Evolutionary conservation across 2,797 vertebrate species (phyloP).

Genomic region (Megaceryle alcyon): DNA sequence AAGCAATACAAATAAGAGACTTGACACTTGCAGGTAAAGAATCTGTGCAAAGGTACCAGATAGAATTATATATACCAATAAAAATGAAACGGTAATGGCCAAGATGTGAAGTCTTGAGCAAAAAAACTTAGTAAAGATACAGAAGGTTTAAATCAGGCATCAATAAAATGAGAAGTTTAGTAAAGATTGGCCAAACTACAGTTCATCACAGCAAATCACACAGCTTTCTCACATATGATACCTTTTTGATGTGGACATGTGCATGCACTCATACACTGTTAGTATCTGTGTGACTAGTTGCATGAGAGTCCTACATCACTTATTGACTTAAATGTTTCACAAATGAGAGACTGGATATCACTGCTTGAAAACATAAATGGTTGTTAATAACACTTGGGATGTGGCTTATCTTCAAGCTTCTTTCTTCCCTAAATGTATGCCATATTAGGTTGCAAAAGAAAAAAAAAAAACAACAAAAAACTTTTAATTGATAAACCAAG

Average conservation of each 20-base stretch:
- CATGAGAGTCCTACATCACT: not conserved
- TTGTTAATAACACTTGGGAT: not conserved
- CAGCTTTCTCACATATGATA: not conserved
- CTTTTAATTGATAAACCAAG: not conserved
- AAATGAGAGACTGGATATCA: not conserved
- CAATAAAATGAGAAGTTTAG: not conserved
- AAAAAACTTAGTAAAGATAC: not conserved
- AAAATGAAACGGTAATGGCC: not conserved
- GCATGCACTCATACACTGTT: not conserved
- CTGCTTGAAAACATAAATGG: not conserved
- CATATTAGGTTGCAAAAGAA: not conserved
- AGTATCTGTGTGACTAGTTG: not conserved
- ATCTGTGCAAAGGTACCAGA: not conserved
- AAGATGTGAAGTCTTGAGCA: not conserved
- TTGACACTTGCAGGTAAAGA: not conserved
- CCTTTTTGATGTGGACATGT: not conserved
- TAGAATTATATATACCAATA: not conserved
- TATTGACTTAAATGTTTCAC: not conserved
- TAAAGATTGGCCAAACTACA: not conserved
- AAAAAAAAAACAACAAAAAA: not conserved
- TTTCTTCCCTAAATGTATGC: not conserved
- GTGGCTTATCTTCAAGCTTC: not conserved
- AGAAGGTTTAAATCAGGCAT: not conserved
- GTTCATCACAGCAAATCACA: not conserved
- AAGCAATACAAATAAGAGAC: constrained; percentile 5